These are phyloP conservation scores for Machaerirhynchus nigripectus DNA, from an alignment of 2,113 vertebrate species.

Conservation along the genomic window DNA sequence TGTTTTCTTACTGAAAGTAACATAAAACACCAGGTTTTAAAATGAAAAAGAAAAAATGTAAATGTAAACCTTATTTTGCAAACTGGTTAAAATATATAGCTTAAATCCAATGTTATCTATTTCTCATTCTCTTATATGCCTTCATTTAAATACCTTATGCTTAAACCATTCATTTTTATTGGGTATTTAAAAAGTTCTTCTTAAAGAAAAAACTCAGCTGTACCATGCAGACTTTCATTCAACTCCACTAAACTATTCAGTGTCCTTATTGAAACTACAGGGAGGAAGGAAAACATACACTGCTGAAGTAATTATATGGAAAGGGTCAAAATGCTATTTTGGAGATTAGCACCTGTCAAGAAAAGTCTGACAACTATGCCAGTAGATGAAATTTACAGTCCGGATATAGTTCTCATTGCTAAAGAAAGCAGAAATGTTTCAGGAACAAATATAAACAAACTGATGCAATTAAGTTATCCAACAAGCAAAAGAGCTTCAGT, in stretches of 20 bases:
- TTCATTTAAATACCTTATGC: background rate
- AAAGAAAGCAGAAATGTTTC: background rate
- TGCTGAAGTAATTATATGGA: background rate
- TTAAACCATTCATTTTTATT: background rate
- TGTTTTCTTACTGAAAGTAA: background rate
- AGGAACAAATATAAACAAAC: background rate
- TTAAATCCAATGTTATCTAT: background rate
- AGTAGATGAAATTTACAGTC: background rate
- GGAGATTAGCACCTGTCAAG: background rate
- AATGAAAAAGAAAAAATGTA: background rate
- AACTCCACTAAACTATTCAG: background rate
- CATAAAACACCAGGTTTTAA: background rate
- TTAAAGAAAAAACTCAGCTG: background rate
- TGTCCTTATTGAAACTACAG: background rate
- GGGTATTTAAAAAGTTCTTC: background rate
- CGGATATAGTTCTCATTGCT: background rate
- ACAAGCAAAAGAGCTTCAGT: background rate
- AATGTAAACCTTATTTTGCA: background rate
- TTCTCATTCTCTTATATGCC: background rate
- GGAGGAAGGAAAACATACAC: background rate
- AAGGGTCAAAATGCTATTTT: constrained; percentile 6
- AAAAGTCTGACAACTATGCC: background rate
- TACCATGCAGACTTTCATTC: background rate
- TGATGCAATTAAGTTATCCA: background rate
- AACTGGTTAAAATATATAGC: background rate